Conservation (phyloP, 2,888 invertebrate species). For the Dynastes grantii region DNA sequence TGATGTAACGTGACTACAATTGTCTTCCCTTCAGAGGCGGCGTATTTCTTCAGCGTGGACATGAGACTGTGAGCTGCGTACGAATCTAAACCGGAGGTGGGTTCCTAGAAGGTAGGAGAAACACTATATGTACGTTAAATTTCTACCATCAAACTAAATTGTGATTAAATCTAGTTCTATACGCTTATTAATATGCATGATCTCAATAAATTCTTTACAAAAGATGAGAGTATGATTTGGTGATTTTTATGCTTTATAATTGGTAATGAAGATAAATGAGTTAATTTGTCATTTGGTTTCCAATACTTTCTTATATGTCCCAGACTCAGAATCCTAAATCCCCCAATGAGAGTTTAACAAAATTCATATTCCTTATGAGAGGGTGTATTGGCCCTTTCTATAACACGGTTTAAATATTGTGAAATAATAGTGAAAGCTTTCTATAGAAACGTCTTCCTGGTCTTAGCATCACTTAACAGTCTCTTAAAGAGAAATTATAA, state of each 20-base stretch:
- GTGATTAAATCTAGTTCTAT: background rate
- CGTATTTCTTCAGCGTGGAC: conserved; percentile 81
- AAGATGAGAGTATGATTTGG: background rate
- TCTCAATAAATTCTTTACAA: too few species aligned
- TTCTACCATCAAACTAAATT: too few species aligned
- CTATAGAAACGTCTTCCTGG: too few species aligned
- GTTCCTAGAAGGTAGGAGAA: conserved; percentile 75
- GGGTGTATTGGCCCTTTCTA: background rate
- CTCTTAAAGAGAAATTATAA: too few species aligned
- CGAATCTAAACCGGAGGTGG: conserved; percentile 87
- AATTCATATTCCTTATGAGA: background rate
- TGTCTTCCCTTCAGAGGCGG: conserved; percentile 83
- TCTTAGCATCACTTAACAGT: too few species aligned
- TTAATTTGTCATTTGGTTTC: too few species aligned
- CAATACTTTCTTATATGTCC: too few species aligned
- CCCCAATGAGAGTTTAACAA: background rate
- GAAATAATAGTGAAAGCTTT: too few species aligned
- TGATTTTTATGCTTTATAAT: too few species aligned
- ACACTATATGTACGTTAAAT: conserved; percentile 25
- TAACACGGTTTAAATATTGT: background rate
- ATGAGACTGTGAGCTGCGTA: conserved; percentile 84
- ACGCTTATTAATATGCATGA: background rate
- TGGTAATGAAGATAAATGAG: too few species aligned
- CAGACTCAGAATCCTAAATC: too few species aligned
- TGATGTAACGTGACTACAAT: conserved; percentile 87